Percentiles rank a stretch among this genome's conserved stretches.
Conservation (phyloP, 2,888 invertebrate genomes). For the Dermolepida albohirtum region DNA sequence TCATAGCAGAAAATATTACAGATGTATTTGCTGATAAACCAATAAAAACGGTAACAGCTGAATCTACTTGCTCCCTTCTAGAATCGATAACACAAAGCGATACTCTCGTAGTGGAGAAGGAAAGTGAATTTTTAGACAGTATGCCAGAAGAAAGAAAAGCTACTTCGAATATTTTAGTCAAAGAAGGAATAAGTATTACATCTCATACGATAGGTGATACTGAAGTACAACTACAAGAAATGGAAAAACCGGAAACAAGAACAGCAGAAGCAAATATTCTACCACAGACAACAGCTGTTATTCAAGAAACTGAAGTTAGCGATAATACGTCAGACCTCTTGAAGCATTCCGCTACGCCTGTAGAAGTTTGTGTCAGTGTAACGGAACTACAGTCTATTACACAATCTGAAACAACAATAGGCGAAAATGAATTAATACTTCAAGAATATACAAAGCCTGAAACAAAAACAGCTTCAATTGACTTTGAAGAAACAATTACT, state of each 20-base stretch:
- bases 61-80: constrained; percentile 66
- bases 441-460: constrained; percentile 65
- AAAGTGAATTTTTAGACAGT: constrained; percentile 64
- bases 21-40: constrained; percentile 57
- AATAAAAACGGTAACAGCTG: constrained; percentile 63
- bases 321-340: constrained; percentile 68
- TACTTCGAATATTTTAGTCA: constrained; percentile 67
- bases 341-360: constrained; percentile 62
- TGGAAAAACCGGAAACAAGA: constrained; percentile 59
- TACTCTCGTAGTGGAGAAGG: constrained; percentile 71
- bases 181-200: constrained; percentile 70
- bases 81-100: constrained; percentile 71
- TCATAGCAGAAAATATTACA: constrained; percentile 64
- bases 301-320: constrained; percentile 69
- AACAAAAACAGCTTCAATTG: constrained; percentile 64
- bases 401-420: constrained; percentile 67
- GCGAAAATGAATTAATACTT: constrained; percentile 71
- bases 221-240: constrained; percentile 67
- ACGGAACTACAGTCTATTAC: constrained; percentile 69
- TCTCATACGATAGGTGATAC: constrained; percentile 69
- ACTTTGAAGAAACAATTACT: constrained; percentile 64
- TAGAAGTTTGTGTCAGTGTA: constrained; percentile 68
- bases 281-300: constrained; percentile 67
- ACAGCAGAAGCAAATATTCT: constrained; percentile 64
- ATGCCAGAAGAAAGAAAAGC: constrained; percentile 67